Conservation (phyloP, 2,797 vertebrate genomes). For the Dryobates pubescens region DNA sequence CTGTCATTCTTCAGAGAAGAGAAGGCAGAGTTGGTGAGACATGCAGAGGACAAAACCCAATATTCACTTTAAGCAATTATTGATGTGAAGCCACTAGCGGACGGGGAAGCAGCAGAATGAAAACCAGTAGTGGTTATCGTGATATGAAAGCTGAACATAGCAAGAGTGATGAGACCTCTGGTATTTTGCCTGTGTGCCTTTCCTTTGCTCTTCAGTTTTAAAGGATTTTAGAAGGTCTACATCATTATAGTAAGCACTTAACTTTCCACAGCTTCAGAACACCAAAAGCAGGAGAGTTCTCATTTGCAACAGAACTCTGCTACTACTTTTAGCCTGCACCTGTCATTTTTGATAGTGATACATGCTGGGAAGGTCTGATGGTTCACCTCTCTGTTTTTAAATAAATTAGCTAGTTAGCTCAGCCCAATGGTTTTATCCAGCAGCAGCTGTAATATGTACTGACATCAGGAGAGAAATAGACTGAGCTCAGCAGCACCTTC, state of each 20-base stretch:
- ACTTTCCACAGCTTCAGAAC: not conserved
- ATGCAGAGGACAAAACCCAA: not conserved
- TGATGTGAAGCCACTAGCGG: not conserved
- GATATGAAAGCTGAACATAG: not conserved
- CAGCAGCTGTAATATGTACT: not conserved
- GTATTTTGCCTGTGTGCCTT: not conserved
- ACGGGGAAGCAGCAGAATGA: not conserved
- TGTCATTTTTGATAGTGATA: not conserved
- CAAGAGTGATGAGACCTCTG: not conserved
- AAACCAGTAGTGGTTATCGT: not conserved
- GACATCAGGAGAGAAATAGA: not conserved
- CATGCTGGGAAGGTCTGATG: constrained; percentile 19
- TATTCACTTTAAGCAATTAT: not conserved
- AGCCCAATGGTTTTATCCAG: constrained; percentile 30
- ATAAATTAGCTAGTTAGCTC: constrained; percentile 4
- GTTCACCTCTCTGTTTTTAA: constrained; percentile 25
- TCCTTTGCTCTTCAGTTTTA: not conserved
- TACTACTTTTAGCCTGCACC: not conserved
- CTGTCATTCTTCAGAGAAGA: not conserved
- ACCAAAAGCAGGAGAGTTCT: not conserved
- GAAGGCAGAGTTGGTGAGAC: not conserved
- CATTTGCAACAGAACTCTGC: not conserved
- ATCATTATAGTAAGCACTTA: not conserved
- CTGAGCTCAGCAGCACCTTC: constrained; percentile 9
- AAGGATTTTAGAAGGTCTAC: not conserved